Conservation (phyloP, 92 coral and sea anemone genomes). For the Palythoa grandis region DNA sequence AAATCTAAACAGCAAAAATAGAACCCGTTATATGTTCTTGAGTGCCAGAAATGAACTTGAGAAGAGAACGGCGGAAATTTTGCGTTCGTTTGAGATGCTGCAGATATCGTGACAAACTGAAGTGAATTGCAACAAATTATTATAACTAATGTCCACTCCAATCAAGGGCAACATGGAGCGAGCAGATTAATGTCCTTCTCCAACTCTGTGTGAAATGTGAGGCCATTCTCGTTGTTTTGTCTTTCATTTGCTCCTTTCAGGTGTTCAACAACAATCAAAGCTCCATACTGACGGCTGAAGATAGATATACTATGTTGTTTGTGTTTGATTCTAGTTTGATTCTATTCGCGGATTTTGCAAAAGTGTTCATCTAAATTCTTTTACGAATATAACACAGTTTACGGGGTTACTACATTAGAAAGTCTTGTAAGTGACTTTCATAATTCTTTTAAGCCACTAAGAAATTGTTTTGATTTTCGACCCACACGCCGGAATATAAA, state of each 20-base stretch:
- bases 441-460: no score
- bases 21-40: no score
- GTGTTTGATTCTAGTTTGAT: not conserved
- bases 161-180: not conserved
- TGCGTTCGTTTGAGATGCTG: not conserved
- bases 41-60: not conserved
- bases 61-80: not conserved
- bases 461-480: no score
- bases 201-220: conserved; percentile 11
- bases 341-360: not conserved
- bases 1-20: not conserved
- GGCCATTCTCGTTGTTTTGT: not conserved
- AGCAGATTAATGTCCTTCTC: not conserved
- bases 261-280: not conserved
- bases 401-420: no score
- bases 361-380: not conserved
- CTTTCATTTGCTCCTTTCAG: not conserved
- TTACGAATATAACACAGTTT: not conserved
- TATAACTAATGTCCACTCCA: no score
- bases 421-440: no score
- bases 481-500: no score
- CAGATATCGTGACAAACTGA: not conserved
- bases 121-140: not conserved
- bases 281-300: not conserved
- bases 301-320: not conserved